These are phyloP conservation scores for Malurus leucopterus DNA, from an alignment of 2,797 vertebrate genomes.

Conservation along the genomic window DNA sequence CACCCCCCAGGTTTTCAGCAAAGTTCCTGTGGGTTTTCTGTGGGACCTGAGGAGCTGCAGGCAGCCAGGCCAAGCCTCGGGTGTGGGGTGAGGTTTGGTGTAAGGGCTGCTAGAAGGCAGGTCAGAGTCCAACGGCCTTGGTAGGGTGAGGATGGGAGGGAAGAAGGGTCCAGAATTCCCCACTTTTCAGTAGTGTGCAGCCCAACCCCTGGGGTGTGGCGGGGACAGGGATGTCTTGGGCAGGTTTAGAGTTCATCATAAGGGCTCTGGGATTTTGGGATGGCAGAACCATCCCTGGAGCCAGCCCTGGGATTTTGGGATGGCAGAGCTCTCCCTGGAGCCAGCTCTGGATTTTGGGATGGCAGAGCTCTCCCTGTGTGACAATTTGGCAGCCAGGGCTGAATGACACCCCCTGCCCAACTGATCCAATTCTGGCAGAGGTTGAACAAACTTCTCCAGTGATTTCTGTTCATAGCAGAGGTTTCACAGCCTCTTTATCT, in stretches of 20 bases:
- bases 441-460: not conserved
- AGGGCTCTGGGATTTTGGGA: fast-evolving
- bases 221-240: fast-evolving
- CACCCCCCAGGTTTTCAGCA: not conserved
- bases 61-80: not conserved
- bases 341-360: not conserved
- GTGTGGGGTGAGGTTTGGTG: not conserved
- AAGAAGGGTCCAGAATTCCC: not conserved
- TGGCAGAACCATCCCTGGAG: not conserved
- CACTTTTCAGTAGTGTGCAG: not conserved
- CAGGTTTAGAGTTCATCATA: too few species aligned
- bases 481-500: constrained; percentile 5
- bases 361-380: not conserved
- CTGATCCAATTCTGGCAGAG: not conserved
- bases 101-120: not conserved
- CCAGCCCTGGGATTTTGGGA: fast-evolving
- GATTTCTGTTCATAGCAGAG: not conserved
- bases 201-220: not conserved
- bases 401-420: not conserved
- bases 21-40: not conserved
- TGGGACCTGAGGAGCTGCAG: not conserved
- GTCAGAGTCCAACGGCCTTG: not conserved
- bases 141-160: not conserved
- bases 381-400: not conserved
- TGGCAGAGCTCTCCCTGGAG: not conserved